Evolutionary conservation across 1,140 invertebrate genomes (phyloP).

Genomic region (Bombyx mandarina): DNA sequence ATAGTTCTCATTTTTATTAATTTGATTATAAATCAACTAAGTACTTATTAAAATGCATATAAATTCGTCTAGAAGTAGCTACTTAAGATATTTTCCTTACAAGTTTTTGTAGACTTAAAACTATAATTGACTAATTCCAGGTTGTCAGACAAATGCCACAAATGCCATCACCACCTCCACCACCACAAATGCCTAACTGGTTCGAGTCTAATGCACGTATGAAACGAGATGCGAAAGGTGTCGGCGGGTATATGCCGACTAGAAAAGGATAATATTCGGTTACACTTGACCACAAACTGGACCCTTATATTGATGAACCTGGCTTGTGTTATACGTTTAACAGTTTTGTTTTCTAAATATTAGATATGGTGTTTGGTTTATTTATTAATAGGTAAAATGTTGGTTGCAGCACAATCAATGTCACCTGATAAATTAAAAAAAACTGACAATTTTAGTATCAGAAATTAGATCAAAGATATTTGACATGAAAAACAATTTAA

Average conservation of each 20-base stretch:
- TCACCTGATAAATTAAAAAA: no score
- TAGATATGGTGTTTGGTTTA: no score
- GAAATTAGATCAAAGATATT: no score
- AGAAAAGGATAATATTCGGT: conserved; percentile 40
- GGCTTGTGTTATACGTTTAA: neutral
- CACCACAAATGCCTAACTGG: conserved; percentile 14
- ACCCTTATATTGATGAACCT: neutral
- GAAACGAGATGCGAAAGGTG: conserved; percentile 50
- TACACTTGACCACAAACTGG: neutral
- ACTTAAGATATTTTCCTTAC: neutral
- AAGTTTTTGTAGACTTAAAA: neutral
- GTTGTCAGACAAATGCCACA: conserved; percentile 4
- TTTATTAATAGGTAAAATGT: no score
- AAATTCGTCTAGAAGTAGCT: neutral
- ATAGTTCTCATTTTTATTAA: neutral
- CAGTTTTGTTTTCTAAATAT: no score
- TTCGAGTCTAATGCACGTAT: conserved; percentile 18
- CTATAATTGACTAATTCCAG: neutral
- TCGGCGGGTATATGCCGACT: conserved; percentile 49
- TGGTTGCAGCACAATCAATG: no score
- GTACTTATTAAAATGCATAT: neutral
- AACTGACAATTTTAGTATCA: no score
- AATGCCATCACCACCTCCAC: conserved; percentile 13
- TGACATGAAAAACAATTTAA: no score
- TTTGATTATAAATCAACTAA: neutral